Conservation (phyloP, 1,140 invertebrate genomes). For the Globodera ellingtonae region DNA sequence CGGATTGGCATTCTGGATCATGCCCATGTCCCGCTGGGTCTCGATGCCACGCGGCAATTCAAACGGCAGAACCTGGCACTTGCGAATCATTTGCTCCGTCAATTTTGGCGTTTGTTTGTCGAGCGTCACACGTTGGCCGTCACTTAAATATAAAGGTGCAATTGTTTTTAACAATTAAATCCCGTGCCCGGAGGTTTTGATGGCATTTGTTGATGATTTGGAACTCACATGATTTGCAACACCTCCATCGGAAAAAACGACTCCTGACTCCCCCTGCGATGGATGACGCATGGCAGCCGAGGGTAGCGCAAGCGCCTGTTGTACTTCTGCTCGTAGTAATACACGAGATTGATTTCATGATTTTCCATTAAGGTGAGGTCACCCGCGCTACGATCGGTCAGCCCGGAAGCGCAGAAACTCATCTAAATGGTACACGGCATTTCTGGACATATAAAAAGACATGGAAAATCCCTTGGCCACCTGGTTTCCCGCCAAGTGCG, state of each 20-base stretch:
- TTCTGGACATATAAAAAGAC: not conserved
- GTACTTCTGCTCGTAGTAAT: slow-evolving; percentile 19
- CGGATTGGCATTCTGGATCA: slow-evolving; percentile 28
- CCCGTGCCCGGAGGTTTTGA: not conserved
- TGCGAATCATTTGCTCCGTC: slow-evolving; percentile 37
- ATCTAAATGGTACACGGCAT: not conserved
- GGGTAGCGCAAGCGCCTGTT: slow-evolving; percentile 7
- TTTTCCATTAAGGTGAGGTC: slow-evolving; percentile 24
- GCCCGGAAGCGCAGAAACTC: not conserved
- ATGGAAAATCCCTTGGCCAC: not conserved
- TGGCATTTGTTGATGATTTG: not conserved
- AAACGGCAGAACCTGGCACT: slow-evolving; percentile 32
- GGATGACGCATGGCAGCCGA: slow-evolving; percentile 28
- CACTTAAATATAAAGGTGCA: not conserved
- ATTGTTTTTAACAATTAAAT: too few relatives aligned
- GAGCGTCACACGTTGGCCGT: slow-evolving; percentile 34
- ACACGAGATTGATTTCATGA: slow-evolving; percentile 10
- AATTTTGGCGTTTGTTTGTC: slow-evolving; percentile 43
- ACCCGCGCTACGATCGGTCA: slow-evolving; percentile 4
- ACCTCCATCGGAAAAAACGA: slow-evolving; percentile 34
- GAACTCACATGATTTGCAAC: slow-evolving; percentile 27
- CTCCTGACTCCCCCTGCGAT: slow-evolving; percentile 4
- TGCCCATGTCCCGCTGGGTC: slow-evolving; percentile 21
- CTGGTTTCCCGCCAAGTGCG: slow-evolving; percentile 4
- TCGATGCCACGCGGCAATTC: slow-evolving; percentile 28